These are phyloP conservation scores for Luffia ferchaultella DNA, from an alignment of 2,888 invertebrate genomes.

Conservation along the genomic window DNA sequence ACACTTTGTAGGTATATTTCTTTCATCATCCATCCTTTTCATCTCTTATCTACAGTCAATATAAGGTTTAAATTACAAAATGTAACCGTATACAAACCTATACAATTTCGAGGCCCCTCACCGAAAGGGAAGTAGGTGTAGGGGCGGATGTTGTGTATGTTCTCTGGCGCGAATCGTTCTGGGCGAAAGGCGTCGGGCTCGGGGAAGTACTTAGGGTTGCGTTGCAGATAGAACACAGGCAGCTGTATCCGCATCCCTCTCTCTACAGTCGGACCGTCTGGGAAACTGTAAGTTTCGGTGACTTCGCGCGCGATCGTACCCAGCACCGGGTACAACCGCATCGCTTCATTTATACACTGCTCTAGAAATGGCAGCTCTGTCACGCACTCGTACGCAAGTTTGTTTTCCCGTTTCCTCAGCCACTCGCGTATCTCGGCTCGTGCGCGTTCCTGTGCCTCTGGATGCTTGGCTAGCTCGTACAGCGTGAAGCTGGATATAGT, in stretches of 20 bases:
- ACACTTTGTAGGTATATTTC: too few relatives aligned
- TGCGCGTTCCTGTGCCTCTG: conserved; percentile 22
- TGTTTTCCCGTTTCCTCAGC: conserved; percentile 19
- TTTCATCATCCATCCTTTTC: too few relatives aligned
- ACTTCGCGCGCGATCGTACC: conserved; percentile 33
- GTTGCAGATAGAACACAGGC: conserved; percentile 35
- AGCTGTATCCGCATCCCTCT: conserved; percentile 36
- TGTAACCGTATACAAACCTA: conserved; percentile 27
- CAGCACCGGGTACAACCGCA: conserved; percentile 38
- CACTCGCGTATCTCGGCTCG: conserved; percentile 28
- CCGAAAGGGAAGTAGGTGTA: conserved; percentile 45
- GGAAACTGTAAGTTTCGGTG: conserved; percentile 29
- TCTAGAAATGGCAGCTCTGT: conserved; percentile 27
- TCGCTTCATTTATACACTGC: conserved; percentile 31
- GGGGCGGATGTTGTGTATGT: conserved; percentile 27
- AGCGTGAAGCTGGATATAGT: conserved; percentile 24
- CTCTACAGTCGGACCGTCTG: conserved; percentile 27
- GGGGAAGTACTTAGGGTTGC: conserved; percentile 31
- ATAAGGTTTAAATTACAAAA: too few relatives aligned
- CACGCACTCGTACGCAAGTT: conserved; percentile 28
- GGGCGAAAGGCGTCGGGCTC: conserved; percentile 35
- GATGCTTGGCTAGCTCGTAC: conserved; percentile 31
- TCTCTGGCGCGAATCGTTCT: conserved; percentile 32
- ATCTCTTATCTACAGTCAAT: too few relatives aligned
- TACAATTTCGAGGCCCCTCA: conserved; percentile 40